Base-by-base conservation (phyloP, 2,113 vertebrate genomes). In the Empidonax alnorum region DNA sequence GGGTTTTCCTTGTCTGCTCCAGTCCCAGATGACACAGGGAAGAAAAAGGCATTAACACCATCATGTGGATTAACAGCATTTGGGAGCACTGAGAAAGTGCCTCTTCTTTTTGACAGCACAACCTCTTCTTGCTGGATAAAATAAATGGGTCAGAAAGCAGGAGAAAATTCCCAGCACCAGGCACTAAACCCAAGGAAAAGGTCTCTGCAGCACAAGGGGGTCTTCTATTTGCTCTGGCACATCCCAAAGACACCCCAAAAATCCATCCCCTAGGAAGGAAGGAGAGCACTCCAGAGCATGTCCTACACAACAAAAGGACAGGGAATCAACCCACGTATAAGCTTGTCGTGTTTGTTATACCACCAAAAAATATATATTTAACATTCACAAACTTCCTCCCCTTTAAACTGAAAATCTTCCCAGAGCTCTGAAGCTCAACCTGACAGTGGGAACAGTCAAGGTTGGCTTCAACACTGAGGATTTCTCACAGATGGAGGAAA, bases 191-290 rank as follows among this genome's bases (percentile, higher is more conserved):
- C 42, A 63, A 59, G 61, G 12, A 76, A 10, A 20, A 71, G 35
- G 3, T 62, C 25, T 15, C 59, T 31, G 50, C 46, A 72, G 46
- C 7, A 12, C 22, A 55, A 55, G 24, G 53, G 61, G 33, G 41
- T 30, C 35, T 41, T 76, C 53, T 89, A 39, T 87, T 87, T 77
- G 56, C 49, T 55, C 90, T 90, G 95, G 93, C 68, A 88, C 56
- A 35, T 62, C 35, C 55, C 41, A 84, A 44, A 67, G 23, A 77
- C 30, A 5, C 53, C 44, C 72, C 92, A 92, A 62, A 55, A 62
- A 69, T 17, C 49, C 66, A 84, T 55, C n/a, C 69, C 77, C 37
- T 18, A 9, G 69, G 47, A 35, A 74, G 3, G 74, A 61, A 66
- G 35, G 39, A 91, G 42, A 6, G 55, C 55, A 12, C 44, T 74